These are phyloP conservation scores for Marasmarcha lunaedactyla DNA, from an alignment of 2,888 invertebrate species.

Conservation along the genomic window DNA sequence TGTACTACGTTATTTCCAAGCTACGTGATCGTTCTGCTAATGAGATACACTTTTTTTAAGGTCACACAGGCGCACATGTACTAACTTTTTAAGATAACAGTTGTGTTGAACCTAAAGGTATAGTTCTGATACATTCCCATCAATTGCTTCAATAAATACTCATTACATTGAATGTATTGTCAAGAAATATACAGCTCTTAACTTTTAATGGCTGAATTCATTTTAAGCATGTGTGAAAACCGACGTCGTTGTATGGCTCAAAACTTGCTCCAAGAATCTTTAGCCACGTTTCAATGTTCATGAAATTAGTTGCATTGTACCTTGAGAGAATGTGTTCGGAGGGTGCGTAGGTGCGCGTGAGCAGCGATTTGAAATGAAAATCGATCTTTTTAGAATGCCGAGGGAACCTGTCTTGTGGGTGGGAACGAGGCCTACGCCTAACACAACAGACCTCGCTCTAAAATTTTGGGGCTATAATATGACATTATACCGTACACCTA, in stretches of 20 bases:
- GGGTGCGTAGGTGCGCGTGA: slow-evolving; percentile 40
- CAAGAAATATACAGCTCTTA: too few species aligned
- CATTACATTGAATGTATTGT: not conserved
- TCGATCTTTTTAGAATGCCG: slow-evolving; percentile 47
- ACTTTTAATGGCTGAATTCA: slow-evolving; percentile 30
- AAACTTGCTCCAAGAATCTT: too few species aligned
- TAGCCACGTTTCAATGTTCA: too few species aligned
- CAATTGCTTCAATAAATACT: too few species aligned
- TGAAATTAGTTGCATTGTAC: not conserved
- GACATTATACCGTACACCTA: slow-evolving; percentile 11
- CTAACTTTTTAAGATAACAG: not conserved
- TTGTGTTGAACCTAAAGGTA: slow-evolving; percentile 23
- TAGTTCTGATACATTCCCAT: slow-evolving; percentile 8
- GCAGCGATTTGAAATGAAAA: slow-evolving; percentile 61
- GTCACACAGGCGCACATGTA: slow-evolving; percentile 14
- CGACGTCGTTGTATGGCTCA: too few species aligned
- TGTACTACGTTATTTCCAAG: slow-evolving; percentile 33
- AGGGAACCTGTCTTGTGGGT: slow-evolving; percentile 55
- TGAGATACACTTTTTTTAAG: slow-evolving; percentile 42
- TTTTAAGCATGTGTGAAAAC: too few species aligned
- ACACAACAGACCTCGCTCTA: slow-evolving; percentile 31
- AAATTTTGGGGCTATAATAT: slow-evolving; percentile 30
- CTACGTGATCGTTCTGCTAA: slow-evolving; percentile 52
- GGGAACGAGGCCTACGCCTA: slow-evolving; percentile 41
- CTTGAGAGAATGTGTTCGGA: slow-evolving; percentile 33